Evolutionary conservation across 2,888 invertebrate species (phyloP).

Genomic region (Autographa pulchrina): DNA sequence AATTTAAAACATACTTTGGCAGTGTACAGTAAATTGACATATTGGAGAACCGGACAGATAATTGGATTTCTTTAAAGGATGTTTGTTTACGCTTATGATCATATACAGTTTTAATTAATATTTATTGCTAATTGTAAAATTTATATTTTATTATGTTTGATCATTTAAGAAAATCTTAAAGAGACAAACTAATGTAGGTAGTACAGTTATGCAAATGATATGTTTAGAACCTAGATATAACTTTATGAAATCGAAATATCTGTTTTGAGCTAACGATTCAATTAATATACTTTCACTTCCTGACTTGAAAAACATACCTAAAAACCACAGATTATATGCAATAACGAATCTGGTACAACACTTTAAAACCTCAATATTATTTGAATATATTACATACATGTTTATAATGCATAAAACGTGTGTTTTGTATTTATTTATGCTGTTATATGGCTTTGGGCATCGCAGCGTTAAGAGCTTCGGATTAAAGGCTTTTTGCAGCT

Average conservation of each 20-base stretch:
- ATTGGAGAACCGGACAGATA: neutral
- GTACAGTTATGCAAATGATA: neutral
- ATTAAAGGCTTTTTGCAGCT: neutral
- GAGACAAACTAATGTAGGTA: neutral
- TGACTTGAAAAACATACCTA: neutral
- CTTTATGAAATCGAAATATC: too few species aligned
- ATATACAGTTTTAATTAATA: neutral
- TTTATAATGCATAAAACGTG: neutral
- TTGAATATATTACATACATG: neutral
- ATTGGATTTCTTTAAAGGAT: neutral
- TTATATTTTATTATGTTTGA: too few species aligned
- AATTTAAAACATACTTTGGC: slow-evolving; percentile 14
- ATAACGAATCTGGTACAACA: neutral
- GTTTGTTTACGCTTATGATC: neutral
- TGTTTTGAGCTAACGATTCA: neutral
- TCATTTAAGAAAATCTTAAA: too few species aligned
- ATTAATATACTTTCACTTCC: slow-evolving; percentile 3
- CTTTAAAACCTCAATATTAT: neutral
- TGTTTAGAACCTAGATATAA: neutral
- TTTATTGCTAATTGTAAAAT: too few species aligned
- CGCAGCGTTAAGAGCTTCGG: neutral
- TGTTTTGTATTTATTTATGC: neutral
- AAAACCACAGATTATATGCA: neutral
- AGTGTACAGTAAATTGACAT: slow-evolving; percentile 1
- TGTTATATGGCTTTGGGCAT: neutral